A percentile compares a stretch with the other conserved stretches of the same genome.
These are phyloP conservation scores for Drosophila bunnanda DNA, from an alignment of 2,888 invertebrate genomes.

Conservation along the genomic window DNA sequence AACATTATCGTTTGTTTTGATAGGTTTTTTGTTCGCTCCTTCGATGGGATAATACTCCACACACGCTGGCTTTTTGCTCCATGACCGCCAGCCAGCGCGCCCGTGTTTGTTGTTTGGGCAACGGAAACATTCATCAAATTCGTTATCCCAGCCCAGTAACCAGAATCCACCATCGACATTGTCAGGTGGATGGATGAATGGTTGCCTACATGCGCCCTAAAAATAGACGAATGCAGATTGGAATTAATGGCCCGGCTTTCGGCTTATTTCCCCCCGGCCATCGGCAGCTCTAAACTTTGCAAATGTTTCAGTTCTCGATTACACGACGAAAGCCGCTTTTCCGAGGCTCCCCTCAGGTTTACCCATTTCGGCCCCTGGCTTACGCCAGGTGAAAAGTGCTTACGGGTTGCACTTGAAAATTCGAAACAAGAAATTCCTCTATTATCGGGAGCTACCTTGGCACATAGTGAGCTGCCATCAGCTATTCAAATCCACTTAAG, in stretches of 20 bases:
- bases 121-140: slow-evolving; percentile 73
- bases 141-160: slow-evolving; percentile 48
- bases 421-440: slow-evolving; percentile 8
- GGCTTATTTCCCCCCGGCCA: slow-evolving; percentile 11
- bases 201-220: slow-evolving; percentile 57
- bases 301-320: slow-evolving; percentile 64
- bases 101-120: slow-evolving; percentile 45
- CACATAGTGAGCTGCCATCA: not conserved
- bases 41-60: slow-evolving; percentile 34
- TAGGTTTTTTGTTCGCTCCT: slow-evolving; percentile 44
- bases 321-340: slow-evolving; percentile 56
- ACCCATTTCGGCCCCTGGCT: slow-evolving; percentile 12
- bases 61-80: slow-evolving; percentile 47
- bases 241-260: slow-evolving; percentile 60
- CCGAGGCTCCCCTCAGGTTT: slow-evolving; percentile 1
- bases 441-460: slow-evolving; percentile 6
- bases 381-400: slow-evolving; percentile 31
- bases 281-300: slow-evolving; percentile 2
- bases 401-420: slow-evolving; percentile 34
- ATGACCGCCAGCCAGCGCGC: slow-evolving; percentile 4
- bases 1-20: slow-evolving; percentile 76
- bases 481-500: slow-evolving; percentile 9
- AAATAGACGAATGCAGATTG: slow-evolving; percentile 67
- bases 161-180: slow-evolving; percentile 46
- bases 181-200: slow-evolving; percentile 54